Conservation (phyloP, 2,113 vertebrate genomes). For the Pteropus alecto region DNA sequence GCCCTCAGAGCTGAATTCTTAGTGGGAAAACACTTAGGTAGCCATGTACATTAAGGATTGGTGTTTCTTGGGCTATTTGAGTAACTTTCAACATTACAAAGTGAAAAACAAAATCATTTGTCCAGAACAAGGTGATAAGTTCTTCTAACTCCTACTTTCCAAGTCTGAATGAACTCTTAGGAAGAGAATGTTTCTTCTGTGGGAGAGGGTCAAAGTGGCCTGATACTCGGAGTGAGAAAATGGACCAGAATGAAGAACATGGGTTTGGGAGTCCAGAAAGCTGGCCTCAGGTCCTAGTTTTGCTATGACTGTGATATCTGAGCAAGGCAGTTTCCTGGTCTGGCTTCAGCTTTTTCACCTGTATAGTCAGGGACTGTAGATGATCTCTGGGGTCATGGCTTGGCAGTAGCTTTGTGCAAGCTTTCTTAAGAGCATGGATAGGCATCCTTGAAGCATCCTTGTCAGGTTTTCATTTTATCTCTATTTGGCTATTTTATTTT, state of each 20-base stretch:
- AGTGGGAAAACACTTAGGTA: not conserved
- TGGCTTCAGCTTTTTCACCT: not conserved
- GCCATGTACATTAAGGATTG: not conserved
- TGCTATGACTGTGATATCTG: not conserved
- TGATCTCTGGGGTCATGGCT: not conserved
- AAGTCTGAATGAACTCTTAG: not conserved
- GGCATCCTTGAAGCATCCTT: not conserved
- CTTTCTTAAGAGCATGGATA: not conserved
- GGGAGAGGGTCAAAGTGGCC: not conserved
- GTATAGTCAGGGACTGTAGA: not conserved
- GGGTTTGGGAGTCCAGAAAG: not conserved
- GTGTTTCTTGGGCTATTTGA: not conserved
- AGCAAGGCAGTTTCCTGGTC: not conserved
- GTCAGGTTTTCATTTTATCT: not conserved
- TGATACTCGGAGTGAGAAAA: not conserved
- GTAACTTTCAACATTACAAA: slow-evolving; percentile 15
- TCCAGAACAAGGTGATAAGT: not conserved
- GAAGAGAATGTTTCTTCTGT: not conserved
- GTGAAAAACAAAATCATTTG: slow-evolving; percentile 20
- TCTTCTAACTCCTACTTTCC: not conserved
- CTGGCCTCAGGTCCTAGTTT: not conserved
- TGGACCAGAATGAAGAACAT: not conserved
- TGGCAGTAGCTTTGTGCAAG: not conserved
- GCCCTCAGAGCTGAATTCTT: not conserved
- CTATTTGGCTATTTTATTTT: not conserved